A percentile compares a stretch with the other conserved stretches of the same genome.
Evolutionary conservation across 2,888 invertebrate species (phyloP).

Genomic region (Parnassius mnemosyne): DNA sequence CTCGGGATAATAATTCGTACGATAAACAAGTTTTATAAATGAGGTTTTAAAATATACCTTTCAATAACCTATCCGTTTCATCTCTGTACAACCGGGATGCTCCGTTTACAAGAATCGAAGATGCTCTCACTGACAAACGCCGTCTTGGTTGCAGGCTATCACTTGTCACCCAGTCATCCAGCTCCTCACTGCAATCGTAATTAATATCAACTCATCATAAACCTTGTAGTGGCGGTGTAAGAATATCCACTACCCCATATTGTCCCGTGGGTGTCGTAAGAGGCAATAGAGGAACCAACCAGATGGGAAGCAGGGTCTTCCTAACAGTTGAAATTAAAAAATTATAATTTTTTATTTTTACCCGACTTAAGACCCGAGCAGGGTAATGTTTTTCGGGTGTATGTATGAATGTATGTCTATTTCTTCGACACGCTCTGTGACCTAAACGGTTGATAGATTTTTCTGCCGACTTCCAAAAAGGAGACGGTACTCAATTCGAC

Average conservation of each 20-base stretch:
- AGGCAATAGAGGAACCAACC: too few relatives aligned
- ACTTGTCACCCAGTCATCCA: neutral
- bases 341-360: too few relatives aligned
- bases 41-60: neutral
- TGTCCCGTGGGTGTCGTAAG: neutral
- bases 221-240: neutral
- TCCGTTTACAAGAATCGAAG: conserved; percentile 3
- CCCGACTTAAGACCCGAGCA: too few relatives aligned
- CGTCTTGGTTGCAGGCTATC: neutral
- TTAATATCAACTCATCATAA: neutral
- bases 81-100: neutral
- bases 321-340: too few relatives aligned
- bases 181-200: neutral
- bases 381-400: too few relatives aligned
- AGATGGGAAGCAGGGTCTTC: neutral
- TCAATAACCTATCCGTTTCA: neutral
- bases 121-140: neutral
- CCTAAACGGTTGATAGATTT: too few relatives aligned
- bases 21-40: too few relatives aligned
- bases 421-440: too few relatives aligned
- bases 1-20: too few relatives aligned
- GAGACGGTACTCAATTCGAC: too few relatives aligned
- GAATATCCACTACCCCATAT: neutral
- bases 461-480: too few relatives aligned
- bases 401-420: too few relatives aligned